Conservation (phyloP, 1,140 invertebrate genomes). For the Pachyrhynchus sulphureomaculatus region DNA sequence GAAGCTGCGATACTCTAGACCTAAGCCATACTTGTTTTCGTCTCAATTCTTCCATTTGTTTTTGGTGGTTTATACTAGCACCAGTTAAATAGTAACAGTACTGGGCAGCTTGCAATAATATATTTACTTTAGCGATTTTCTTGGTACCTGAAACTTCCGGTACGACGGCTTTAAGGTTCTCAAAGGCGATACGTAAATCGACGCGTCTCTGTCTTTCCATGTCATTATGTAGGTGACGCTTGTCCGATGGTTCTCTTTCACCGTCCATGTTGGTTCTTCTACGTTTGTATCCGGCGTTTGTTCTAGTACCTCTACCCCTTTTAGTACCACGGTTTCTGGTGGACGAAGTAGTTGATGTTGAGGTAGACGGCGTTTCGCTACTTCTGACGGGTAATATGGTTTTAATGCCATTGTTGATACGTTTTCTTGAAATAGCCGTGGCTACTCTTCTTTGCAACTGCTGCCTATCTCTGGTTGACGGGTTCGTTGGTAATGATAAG, state of each 20-base stretch:
- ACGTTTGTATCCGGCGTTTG: conserved; percentile 50
- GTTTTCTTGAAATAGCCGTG: conserved; percentile 47
- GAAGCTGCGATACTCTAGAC: conserved; percentile 52
- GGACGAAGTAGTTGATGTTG: not conserved
- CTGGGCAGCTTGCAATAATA: conserved; percentile 74
- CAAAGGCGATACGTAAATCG: conserved; percentile 81
- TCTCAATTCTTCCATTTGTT: conserved; percentile 58
- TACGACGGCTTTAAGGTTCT: conserved; percentile 73
- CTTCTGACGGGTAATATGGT: conserved; percentile 37
- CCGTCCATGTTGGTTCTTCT: conserved; percentile 54
- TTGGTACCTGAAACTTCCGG: conserved; percentile 75
- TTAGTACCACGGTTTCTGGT: conserved; percentile 18
- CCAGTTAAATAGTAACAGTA: conserved; percentile 66
- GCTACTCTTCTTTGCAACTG: conserved; percentile 53
- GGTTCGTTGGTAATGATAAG: conserved; percentile 61
- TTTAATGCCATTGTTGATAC: conserved; percentile 37
- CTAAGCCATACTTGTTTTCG: conserved; percentile 60
- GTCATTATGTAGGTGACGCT: conserved; percentile 83
- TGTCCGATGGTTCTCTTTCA: conserved; percentile 72
- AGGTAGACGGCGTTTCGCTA: conserved; percentile 8
- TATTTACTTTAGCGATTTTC: conserved; percentile 82
- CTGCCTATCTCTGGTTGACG: conserved; percentile 62
- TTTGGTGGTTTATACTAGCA: conserved; percentile 54
- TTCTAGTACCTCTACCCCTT: conserved; percentile 22
- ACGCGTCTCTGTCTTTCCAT: conserved; percentile 86